Evolutionary conservation across 2,113 vertebrate species (phyloP).

Genomic region (Zonotrichia leucophrys): DNA sequence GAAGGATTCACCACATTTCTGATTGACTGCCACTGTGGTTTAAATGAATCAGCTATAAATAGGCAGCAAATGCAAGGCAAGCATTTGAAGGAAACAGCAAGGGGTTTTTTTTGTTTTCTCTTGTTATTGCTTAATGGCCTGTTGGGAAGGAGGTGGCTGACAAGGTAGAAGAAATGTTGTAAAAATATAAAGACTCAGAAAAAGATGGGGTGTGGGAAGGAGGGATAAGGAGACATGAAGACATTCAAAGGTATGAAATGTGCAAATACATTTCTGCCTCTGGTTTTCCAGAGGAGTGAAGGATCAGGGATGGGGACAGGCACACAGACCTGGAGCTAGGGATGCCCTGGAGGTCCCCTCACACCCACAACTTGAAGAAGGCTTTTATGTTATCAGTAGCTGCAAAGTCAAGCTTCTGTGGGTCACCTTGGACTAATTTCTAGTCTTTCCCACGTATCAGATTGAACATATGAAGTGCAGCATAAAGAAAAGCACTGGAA

Average conservation of each 20-base stretch:
- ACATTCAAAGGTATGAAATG: neutral
- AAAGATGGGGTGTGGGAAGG: neutral
- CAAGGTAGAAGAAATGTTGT: neutral
- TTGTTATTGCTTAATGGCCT: constrained; percentile 15
- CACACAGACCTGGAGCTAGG: neutral
- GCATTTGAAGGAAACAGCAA: neutral
- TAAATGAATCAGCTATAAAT: constrained; percentile 57
- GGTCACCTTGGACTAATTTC: neutral
- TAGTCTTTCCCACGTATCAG: neutral
- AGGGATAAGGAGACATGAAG: neutral
- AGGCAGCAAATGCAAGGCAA: constrained; percentile 47
- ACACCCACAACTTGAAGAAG: neutral
- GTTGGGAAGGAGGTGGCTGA: neutral
- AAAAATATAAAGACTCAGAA: neutral
- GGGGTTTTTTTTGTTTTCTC: neutral
- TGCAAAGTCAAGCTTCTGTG: neutral
- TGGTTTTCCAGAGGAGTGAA: neutral
- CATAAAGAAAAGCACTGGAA: neutral
- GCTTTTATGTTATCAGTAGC: neutral
- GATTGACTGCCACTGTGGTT: constrained; percentile 45
- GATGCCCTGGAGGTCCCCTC: neutral
- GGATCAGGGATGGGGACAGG: neutral
- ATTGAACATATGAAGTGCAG: neutral
- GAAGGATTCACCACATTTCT: constrained; percentile 61
- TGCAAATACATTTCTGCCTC: neutral